Conservation (phyloP, 2,113 vertebrate species). For the Chrysochloris asiatica region DNA sequence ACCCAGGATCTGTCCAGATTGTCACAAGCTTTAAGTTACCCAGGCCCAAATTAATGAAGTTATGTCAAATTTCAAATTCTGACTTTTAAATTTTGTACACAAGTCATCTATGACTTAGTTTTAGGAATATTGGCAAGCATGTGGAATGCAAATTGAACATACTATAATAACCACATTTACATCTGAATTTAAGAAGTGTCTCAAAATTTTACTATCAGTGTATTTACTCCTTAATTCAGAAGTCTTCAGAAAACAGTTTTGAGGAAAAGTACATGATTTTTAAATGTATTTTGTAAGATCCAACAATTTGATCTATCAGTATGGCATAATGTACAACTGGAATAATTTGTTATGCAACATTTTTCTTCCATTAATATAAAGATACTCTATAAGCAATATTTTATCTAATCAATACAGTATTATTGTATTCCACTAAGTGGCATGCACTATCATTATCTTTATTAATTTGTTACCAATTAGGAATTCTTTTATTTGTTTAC, state of each 20-base stretch:
- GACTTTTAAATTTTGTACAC: background rate
- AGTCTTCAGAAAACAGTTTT: conserved; percentile 30
- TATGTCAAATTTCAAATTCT: background rate
- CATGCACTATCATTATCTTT: background rate
- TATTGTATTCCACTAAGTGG: background rate
- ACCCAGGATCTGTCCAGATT: background rate
- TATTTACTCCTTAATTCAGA: conserved; percentile 14
- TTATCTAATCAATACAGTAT: background rate
- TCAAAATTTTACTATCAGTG: background rate
- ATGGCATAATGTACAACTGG: background rate
- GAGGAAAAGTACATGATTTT: background rate
- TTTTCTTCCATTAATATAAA: background rate
- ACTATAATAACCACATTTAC: background rate
- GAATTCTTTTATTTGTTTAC: background rate
- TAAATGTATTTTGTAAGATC: background rate
- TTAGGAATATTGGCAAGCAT: background rate
- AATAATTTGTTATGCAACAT: background rate
- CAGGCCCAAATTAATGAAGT: background rate
- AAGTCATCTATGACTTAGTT: background rate
- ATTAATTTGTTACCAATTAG: background rate
- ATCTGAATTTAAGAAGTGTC: background rate
- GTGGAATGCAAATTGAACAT: background rate
- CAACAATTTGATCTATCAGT: background rate
- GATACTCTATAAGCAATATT: background rate
- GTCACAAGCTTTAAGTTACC: background rate